Percentiles rank a stretch among this genome's conserved stretches.
Evolutionary conservation across 1,140 invertebrate species (phyloP).

Genomic region (Trichonephila clavata): DNA sequence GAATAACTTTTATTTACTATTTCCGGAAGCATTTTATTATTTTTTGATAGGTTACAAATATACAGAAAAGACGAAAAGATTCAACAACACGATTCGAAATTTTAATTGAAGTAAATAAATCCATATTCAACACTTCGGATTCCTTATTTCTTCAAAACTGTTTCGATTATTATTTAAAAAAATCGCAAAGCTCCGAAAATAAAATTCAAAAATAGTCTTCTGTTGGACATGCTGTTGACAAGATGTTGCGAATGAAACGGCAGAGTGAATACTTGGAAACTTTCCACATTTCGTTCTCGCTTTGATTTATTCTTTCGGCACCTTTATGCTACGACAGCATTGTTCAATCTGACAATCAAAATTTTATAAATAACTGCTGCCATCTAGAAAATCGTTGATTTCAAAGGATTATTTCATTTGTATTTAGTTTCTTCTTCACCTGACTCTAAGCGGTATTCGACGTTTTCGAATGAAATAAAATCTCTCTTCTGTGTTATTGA

Average conservation of each 20-base stretch:
- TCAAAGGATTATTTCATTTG: not conserved
- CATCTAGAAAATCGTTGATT: not conserved
- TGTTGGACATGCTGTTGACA: constrained; percentile 19
- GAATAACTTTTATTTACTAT: not conserved
- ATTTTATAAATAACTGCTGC: not conserved
- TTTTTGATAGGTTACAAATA: not conserved
- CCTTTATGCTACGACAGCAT: not conserved
- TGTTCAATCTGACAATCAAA: not conserved
- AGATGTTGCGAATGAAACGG: constrained; percentile 21
- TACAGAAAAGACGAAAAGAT: not conserved
- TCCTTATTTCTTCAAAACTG: no score
- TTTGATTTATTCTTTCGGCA: not conserved
- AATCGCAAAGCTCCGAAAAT: not conserved
- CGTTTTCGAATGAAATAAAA: not conserved
- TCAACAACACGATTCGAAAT: no score
- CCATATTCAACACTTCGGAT: no score
- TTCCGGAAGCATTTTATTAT: not conserved
- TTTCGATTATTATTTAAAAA: no score
- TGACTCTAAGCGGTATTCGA: not conserved
- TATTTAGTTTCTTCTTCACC: not conserved
- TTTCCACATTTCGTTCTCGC: not conserved
- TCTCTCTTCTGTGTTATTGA: not conserved
- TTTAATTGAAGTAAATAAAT: no score
- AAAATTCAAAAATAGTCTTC: constrained; percentile 18
- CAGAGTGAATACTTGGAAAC: not conserved